Evolutionary conservation across 1,140 invertebrate genomes (phyloP), one percentile per base, ranked within the genome.

Genomic region (Neodiprion lecontei): DNA sequence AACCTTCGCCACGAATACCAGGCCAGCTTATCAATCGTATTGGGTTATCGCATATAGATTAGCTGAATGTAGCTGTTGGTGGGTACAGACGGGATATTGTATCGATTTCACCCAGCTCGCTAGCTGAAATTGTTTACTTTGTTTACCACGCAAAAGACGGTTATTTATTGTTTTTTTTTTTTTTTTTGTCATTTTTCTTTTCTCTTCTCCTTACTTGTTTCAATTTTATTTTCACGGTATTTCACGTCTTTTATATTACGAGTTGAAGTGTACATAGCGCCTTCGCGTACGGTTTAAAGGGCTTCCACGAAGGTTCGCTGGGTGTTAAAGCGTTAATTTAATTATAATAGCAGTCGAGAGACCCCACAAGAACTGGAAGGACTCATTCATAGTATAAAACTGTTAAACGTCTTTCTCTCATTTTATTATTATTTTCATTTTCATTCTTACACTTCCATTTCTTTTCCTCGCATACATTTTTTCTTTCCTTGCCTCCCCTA

Each of bases 361-460:
- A 61, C 53, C 53, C 53, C n/a, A 61, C 53, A 61, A 61, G 53
- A 61, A 61, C 53, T 17, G n/a, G 53, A 61, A 61, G 53, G 53
- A 61, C 53, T 61, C 53, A 61, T 61, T 61, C 53, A 61, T 61
- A 61, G 53, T 61, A 61, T 61, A 61, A 61, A 61, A 61, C 53
- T 12, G 53, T 17, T 61, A 17, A 61, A 61, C 53, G n/a, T 17
- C 11, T 61, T 5, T 40, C 28, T 40, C 28, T 3, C 28, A 40
- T 40, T 40, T 40, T 40, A 5, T 40, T 40, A 3, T 40, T 40
- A 40, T 40, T 40, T 40, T 40, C 28, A 40, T 40, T 40, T 40
- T 40, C 28, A 40, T 40, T 40, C 28, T 40, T 40, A 40, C 28
- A 40, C 28, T 40, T 40, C 28, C 28, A 2, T 5, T 3, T 40